These are phyloP conservation scores for Gorsachius goisagi DNA, from an alignment of 2,113 vertebrate genomes.

Conservation along the genomic window DNA sequence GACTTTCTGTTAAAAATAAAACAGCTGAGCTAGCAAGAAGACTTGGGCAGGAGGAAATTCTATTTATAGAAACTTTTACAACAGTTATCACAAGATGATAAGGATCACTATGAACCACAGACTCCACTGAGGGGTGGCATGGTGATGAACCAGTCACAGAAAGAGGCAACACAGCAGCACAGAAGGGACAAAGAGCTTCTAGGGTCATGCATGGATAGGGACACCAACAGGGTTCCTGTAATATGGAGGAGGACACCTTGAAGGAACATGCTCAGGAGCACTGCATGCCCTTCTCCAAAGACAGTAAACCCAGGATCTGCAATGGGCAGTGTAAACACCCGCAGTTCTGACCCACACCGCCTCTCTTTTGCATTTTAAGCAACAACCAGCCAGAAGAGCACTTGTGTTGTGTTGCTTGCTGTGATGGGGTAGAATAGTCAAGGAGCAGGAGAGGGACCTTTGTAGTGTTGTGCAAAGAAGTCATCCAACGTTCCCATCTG, in stretches of 20 bases:
- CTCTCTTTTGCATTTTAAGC: neutral
- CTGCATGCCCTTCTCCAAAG: neutral
- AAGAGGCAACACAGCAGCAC: neutral
- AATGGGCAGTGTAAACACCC: neutral
- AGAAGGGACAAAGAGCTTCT: neutral
- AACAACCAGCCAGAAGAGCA: too few species aligned
- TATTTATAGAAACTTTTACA: constrained; percentile 63
- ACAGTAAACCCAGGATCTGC: neutral
- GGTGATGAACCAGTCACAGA: neutral
- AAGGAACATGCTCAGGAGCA: neutral
- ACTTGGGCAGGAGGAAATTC: constrained; percentile 35
- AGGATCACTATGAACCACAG: neutral
- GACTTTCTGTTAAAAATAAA: constrained; percentile 65
- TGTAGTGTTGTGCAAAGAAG: neutral
- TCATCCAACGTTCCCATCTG: neutral
- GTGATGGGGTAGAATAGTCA: neutral
- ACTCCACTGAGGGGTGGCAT: neutral
- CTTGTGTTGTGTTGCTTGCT: neutral
- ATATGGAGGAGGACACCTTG: neutral
- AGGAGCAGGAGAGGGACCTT: neutral
- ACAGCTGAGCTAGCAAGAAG: constrained; percentile 49
- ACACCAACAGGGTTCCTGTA: neutral
- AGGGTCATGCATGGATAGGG: neutral
- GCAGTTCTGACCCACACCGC: neutral
- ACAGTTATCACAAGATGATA: constrained; percentile 4